Conservation (phyloP, 2,797 vertebrate species). For the Acipenser oxyrinchus region DNA sequence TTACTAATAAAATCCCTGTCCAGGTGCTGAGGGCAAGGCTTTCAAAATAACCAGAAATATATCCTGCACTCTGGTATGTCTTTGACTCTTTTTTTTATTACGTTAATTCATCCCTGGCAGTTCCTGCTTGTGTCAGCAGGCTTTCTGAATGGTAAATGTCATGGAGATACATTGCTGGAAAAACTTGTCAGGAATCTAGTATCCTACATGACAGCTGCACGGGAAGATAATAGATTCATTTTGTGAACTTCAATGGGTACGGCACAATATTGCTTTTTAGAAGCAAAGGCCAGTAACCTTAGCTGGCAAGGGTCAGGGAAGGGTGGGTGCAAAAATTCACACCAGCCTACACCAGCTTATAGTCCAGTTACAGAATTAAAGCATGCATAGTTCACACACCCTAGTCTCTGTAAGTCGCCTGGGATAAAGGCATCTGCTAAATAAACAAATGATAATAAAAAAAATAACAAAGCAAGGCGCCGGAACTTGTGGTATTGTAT, state of each 20-base stretch:
- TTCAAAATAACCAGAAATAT: conserved; percentile 70
- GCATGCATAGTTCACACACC: no score
- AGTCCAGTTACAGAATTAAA: no score
- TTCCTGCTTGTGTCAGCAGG: conserved; percentile 71
- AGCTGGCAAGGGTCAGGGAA: background rate
- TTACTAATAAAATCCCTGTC: conserved; percentile 66
- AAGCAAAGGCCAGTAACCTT: background rate
- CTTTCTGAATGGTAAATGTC: conserved; percentile 63
- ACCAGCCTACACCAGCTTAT: background rate
- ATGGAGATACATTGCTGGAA: conserved; percentile 55
- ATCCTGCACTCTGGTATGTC: conserved; percentile 53
- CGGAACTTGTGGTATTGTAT: no score
- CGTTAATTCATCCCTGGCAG: conserved; percentile 64
- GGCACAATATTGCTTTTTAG: conserved; percentile 54
- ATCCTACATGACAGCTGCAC: conserved; percentile 58
- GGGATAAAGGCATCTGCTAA: no score
- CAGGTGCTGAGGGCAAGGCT: conserved; percentile 75
- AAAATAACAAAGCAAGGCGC: no score
- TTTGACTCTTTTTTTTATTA: conserved; percentile 59
- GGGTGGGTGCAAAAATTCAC: background rate
- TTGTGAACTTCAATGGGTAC: conserved; percentile 60
- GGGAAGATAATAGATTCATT: conserved; percentile 73
- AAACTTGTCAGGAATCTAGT: conserved; percentile 62
- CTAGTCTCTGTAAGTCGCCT: no score
- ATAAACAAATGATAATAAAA: no score